Evolutionary conservation across 2,797 vertebrate species (phyloP), one percentile per base, ranked within the genome.

Genomic region (Syngnathus rostellatus): DNA sequence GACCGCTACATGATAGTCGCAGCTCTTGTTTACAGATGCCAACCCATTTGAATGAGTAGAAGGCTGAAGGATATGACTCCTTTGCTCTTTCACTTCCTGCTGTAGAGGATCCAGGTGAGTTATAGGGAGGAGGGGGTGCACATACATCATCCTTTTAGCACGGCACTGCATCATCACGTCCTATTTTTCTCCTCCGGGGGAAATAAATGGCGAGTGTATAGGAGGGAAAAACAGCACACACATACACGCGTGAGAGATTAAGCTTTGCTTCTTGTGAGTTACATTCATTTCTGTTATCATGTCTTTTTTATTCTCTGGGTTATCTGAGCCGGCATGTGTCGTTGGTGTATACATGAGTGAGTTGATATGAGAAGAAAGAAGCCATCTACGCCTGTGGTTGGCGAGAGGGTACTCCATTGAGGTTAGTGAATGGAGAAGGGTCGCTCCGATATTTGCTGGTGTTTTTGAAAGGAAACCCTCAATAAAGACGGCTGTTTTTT

Each of bases 381-480:
- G 79, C 69, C 59, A 78, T 70, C 72, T 69, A 69, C 48, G 71
- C 74, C 76, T 62, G 62, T 67, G 72, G 83, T 31, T 83, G 88
- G 83, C 74, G 78, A 74, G 75, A 70, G 73, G 62, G 45, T 71
- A 71, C 71, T 81, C 81, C 71, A 71, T 81, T 80, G 82, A 85
- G 77, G 78, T 84, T 79, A 74, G 76, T 82, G 79, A 86, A 86
- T 79, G 71, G 82, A 31, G 79, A 80, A 72, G 73, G 76, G 75
- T 77, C 53, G 67, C 70, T 77, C 75, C 82, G 84, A 85, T 89
- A 79, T 88, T 86, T 87, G 83, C 75, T 70, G 1, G 66, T 89
- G 82, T 88, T 90, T 83, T 86, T 87, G 74, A 90, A 89, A 85
- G 88, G 87, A 88, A 89, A 88, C 81, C 75, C 80, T 85, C 82